Evolutionary conservation across 2,797 vertebrate species (phyloP).

Genomic region (Brachyrhaphis roseni): DNA sequence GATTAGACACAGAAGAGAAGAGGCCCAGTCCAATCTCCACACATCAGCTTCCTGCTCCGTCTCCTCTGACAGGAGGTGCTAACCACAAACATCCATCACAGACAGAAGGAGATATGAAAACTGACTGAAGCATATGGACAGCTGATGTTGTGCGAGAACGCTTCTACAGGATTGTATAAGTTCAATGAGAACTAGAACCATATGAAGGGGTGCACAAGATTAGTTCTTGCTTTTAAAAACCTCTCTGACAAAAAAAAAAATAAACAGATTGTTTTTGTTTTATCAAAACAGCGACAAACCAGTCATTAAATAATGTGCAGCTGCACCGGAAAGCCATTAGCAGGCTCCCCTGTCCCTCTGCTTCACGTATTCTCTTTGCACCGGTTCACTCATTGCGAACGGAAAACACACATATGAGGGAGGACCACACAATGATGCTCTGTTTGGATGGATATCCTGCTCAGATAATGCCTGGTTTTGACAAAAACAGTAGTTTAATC

Average conservation of each 20-base stretch:
- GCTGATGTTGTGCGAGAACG: slow-evolving; percentile 38
- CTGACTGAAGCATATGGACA: slow-evolving; percentile 38
- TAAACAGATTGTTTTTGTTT: slow-evolving; percentile 63
- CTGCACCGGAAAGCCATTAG: slow-evolving; percentile 57
- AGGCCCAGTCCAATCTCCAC: slow-evolving; percentile 36
- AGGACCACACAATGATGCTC: slow-evolving; percentile 10
- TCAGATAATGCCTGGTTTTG: not conserved
- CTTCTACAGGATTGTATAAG: slow-evolving; percentile 13
- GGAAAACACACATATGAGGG: slow-evolving; percentile 34
- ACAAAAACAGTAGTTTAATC: not conserved
- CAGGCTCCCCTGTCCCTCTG: slow-evolving; percentile 36
- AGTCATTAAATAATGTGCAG: slow-evolving; percentile 49
- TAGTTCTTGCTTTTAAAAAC: slow-evolving; percentile 8
- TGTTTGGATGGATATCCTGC: slow-evolving; percentile 8
- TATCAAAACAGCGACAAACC: slow-evolving; percentile 45
- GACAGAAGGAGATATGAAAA: slow-evolving; percentile 25
- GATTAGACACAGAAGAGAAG: slow-evolving; percentile 64
- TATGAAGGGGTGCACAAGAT: slow-evolving; percentile 20
- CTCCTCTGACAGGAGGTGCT: slow-evolving; percentile 53
- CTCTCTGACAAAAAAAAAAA: slow-evolving; percentile 1
- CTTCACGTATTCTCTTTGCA: slow-evolving; percentile 51
- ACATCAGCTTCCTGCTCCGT: slow-evolving; percentile 32
- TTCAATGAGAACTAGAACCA: slow-evolving; percentile 40
- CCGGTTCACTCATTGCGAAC: slow-evolving; percentile 3
- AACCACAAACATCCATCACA: slow-evolving; percentile 40